Conservation (phyloP, 2,888 invertebrate genomes). For the Cantharis nigra region DNA sequence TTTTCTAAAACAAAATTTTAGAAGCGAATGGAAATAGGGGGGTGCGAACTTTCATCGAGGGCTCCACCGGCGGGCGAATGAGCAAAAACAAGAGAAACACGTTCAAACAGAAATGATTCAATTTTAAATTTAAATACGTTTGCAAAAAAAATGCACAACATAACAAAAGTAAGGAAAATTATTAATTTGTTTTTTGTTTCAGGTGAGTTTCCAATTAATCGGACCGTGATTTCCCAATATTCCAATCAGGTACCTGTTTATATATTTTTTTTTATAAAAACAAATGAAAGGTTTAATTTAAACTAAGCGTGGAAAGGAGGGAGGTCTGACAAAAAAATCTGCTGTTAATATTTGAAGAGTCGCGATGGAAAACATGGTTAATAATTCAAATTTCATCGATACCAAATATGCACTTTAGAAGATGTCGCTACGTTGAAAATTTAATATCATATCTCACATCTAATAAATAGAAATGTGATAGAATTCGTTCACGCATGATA, state of each 20-base stretch:
- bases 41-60: too few species aligned
- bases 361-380: neutral
- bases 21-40: too few species aligned
- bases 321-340: neutral
- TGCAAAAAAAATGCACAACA: too few species aligned
- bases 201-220: neutral
- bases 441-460: neutral
- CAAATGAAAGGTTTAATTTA: neutral
- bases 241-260: neutral
- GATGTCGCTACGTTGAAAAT: neutral
- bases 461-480: neutral
- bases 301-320: neutral
- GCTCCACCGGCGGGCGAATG: too few species aligned
- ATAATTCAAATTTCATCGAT: neutral
- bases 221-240: neutral
- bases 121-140: too few species aligned
- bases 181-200: neutral
- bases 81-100: too few species aligned
- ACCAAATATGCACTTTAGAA: neutral
- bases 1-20: too few species aligned
- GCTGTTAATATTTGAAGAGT: neutral
- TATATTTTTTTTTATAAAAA: neutral
- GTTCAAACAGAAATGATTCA: too few species aligned
- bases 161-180: neutral
- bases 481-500: slow-evolving; percentile 6